Conservation (phyloP, 64 coral and sea anemone species). For the Astreopora myriophthalma region DNA sequence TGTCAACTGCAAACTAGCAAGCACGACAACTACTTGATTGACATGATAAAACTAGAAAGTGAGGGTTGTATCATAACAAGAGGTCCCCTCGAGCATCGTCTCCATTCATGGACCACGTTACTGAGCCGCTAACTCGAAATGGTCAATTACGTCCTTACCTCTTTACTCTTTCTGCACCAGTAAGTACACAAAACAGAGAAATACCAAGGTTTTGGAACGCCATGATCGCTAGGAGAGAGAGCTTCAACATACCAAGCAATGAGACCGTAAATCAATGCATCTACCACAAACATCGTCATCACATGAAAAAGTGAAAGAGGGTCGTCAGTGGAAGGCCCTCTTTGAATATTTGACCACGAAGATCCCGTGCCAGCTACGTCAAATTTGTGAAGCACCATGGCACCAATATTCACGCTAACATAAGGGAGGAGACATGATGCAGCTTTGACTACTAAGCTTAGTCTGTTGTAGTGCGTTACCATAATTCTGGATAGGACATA, state of each 20-base stretch:
- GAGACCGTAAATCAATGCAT: constrained; percentile 82
- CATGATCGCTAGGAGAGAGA: constrained; percentile 91
- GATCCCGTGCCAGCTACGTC: constrained; percentile 87
- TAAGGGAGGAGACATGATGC: constrained; percentile 82
- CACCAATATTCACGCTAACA: constrained; percentile 75
- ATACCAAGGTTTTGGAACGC: constrained; percentile 84
- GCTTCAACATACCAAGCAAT: constrained; percentile 95
- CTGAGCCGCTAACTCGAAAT: too few species aligned
- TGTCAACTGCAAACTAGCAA: too few species aligned
- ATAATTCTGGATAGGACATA: constrained; percentile 88
- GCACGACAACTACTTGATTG: too few species aligned
- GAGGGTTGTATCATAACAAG: too few species aligned
- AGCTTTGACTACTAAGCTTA: constrained; percentile 69
- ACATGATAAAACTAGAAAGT: too few species aligned
- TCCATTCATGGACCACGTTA: too few species aligned
- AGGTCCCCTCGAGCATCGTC: too few species aligned
- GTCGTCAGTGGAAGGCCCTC: constrained; percentile 91
- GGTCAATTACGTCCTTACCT: constrained; percentile 71
- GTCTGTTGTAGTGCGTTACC: constrained; percentile 75
- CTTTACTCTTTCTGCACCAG: constrained; percentile 85
- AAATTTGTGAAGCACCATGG: constrained; percentile 85
- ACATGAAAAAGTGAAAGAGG: constrained; percentile 74
- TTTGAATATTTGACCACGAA: constrained; percentile 82
- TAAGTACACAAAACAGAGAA: constrained; percentile 81
- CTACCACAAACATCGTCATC: constrained; percentile 85